Percentiles rank a stretch among this genome's conserved stretches.
phyloP scores from a whole-genome alignment of 2,113 vertebrate genomes.

The Candoia aspera region DNA sequence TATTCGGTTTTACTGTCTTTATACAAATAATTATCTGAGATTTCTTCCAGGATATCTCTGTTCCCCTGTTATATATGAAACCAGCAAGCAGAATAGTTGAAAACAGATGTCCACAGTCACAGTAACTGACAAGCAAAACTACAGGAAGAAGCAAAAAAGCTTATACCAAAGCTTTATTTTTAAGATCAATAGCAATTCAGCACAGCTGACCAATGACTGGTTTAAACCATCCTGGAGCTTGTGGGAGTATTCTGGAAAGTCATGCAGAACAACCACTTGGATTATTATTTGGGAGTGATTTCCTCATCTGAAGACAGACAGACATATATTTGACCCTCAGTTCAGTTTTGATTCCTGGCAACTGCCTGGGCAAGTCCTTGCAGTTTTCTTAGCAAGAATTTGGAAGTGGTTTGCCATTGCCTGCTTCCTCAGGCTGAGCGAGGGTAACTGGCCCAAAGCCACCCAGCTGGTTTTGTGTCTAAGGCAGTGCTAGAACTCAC shows the following conservation, averaged over 20 bases:
- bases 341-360: neutral
- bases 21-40: constrained; percentile 49
- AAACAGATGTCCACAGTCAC: constrained; percentile 60
- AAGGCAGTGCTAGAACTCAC: too few species aligned
- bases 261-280: constrained; percentile 51
- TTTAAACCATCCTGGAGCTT: constrained; percentile 57
- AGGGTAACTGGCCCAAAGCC: neutral
- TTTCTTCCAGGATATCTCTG: constrained; percentile 41
- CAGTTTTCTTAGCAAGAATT: neutral
- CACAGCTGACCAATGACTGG: constrained; percentile 41
- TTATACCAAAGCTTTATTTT: constrained; percentile 33
- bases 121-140: fast-evolving
- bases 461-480: neutral
- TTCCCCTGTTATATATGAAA: constrained; percentile 55
- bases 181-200: constrained; percentile 52
- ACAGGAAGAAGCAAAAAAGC: constrained; percentile 31
- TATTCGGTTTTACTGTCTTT: constrained; percentile 31
- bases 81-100: constrained; percentile 33
- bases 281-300: constrained; percentile 50
- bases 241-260: constrained; percentile 34
- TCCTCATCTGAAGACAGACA: neutral
- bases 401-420: too few species aligned
- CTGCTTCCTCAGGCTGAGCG: neutral
- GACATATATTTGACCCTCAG: neutral
- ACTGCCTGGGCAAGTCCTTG: neutral